phyloP scores from a whole-genome alignment of 2,888 invertebrate genomes.

The Amblyjoppa proteus region DNA sequence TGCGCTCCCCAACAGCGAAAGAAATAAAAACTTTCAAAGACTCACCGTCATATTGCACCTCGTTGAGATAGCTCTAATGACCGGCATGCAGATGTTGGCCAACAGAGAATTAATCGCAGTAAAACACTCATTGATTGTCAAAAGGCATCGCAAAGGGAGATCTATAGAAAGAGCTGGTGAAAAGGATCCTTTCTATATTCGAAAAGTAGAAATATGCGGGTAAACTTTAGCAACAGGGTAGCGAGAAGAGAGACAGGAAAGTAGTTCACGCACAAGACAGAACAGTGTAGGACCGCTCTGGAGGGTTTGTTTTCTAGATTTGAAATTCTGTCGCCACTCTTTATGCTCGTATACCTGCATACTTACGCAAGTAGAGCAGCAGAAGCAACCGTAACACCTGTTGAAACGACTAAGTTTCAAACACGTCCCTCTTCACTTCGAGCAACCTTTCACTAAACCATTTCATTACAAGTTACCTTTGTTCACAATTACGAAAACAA shows the following conservation, averaged over 20 bases:
- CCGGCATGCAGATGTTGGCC: slow-evolving; percentile 58
- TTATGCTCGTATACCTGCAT: slow-evolving; percentile 79
- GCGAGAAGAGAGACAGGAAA: slow-evolving; percentile 44
- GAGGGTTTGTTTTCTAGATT: slow-evolving; percentile 78
- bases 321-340: slow-evolving; percentile 57
- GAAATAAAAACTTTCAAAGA: slow-evolving; percentile 8
- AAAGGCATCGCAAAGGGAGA: slow-evolving; percentile 61
- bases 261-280: slow-evolving; percentile 77
- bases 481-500: slow-evolving; percentile 39
- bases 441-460: slow-evolving; percentile 11
- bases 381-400: slow-evolving; percentile 79
- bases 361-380: slow-evolving; percentile 67
- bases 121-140: slow-evolving; percentile 55
- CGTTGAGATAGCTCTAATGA: slow-evolving; percentile 53
- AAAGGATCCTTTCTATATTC: slow-evolving; percentile 71
- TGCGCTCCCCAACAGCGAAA: background rate
- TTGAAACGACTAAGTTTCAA: slow-evolving; percentile 77
- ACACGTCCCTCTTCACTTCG: slow-evolving; percentile 5
- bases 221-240: slow-evolving; percentile 72
- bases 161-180: slow-evolving; percentile 65
- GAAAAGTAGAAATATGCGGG: slow-evolving; percentile 82
- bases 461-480: background rate
- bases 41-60: slow-evolving; percentile 22
- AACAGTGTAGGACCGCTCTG: slow-evolving; percentile 68
- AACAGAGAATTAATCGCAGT: slow-evolving; percentile 52